Evolutionary conservation across 2,797 vertebrate genomes (phyloP).

Genomic region (Gallinago stenura): DNA sequence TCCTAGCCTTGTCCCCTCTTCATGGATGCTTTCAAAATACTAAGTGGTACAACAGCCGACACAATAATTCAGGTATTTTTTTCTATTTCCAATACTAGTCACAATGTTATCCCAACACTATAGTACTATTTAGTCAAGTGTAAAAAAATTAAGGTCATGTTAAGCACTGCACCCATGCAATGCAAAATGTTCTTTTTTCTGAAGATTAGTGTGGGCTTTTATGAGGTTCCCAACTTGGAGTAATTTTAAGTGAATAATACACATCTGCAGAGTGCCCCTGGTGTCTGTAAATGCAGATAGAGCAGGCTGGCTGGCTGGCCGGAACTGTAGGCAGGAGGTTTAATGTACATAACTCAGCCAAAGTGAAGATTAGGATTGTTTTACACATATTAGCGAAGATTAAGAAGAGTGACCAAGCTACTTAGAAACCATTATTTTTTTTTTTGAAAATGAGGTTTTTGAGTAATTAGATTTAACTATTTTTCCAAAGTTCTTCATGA

Average conservation of each 20-base stretch:
- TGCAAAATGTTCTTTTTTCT: not conserved
- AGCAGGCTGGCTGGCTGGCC: not conserved
- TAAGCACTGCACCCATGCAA: accelerated
- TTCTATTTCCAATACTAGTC: not conserved
- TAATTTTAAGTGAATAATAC: not conserved
- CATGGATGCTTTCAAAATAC: not conserved
- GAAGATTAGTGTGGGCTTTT: accelerated
- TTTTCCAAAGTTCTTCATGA: not conserved
- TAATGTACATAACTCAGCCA: accelerated
- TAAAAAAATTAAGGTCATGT: not conserved
- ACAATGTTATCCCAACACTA: not conserved
- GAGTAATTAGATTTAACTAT: not conserved
- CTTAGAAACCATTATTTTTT: not conserved
- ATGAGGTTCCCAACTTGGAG: not conserved
- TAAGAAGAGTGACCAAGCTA: not conserved
- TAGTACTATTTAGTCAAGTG: not conserved
- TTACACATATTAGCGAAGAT: not conserved
- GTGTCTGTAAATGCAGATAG: not conserved
- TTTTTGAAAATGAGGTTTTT: not conserved
- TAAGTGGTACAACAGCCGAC: not conserved
- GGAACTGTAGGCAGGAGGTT: not conserved
- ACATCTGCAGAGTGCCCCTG: not conserved
- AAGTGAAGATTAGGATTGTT: not conserved
- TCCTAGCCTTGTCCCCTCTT: not conserved
- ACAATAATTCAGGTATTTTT: not conserved